A percentile compares a stretch with the other conserved stretches of the same genome.
Conservation (phyloP, 1,140 invertebrate species). For the Drosophila saltans region DNA sequence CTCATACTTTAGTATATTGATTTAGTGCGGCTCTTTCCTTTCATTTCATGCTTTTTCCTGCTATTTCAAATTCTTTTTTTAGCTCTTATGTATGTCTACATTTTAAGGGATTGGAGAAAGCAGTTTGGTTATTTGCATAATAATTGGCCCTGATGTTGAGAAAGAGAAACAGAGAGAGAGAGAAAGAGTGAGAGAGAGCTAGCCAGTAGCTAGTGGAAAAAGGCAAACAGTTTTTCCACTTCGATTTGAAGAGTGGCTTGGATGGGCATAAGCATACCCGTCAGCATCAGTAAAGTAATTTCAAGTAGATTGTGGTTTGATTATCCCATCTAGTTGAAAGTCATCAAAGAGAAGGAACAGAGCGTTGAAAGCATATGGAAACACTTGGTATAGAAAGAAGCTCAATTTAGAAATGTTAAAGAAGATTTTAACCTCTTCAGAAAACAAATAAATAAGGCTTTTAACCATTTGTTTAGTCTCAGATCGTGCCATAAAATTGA, state of each 20-base stretch:
- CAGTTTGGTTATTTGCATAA: constrained; percentile 74
- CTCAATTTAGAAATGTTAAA: constrained; percentile 1
- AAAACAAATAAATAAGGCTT: not conserved
- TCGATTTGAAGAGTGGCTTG: constrained; percentile 51
- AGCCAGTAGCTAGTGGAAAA: constrained; percentile 25
- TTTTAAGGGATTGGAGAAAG: constrained; percentile 51
- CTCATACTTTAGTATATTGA: constrained; percentile 56
- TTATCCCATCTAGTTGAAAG: constrained; percentile 32
- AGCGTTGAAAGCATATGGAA: constrained; percentile 22
- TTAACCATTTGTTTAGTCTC: not conserved
- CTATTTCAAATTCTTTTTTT: constrained; percentile 49
- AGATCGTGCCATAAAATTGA: too few relatives aligned
- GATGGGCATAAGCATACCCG: constrained; percentile 39
- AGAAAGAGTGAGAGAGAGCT: not conserved
- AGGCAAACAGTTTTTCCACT: constrained; percentile 55
- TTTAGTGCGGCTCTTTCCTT: constrained; percentile 58
- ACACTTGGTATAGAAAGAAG: not conserved
- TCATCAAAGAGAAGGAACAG: constrained; percentile 19
- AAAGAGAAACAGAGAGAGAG: constrained; percentile 7
- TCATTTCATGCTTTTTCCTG: constrained; percentile 28
- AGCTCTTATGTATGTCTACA: constrained; percentile 49
- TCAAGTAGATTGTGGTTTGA: constrained; percentile 37
- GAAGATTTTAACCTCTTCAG: not conserved
- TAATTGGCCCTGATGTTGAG: constrained; percentile 63
- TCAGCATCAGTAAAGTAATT: constrained; percentile 38